These are phyloP conservation scores for Malurus splendens DNA, from an alignment of 2,797 vertebrate species.

Conservation along the genomic window DNA sequence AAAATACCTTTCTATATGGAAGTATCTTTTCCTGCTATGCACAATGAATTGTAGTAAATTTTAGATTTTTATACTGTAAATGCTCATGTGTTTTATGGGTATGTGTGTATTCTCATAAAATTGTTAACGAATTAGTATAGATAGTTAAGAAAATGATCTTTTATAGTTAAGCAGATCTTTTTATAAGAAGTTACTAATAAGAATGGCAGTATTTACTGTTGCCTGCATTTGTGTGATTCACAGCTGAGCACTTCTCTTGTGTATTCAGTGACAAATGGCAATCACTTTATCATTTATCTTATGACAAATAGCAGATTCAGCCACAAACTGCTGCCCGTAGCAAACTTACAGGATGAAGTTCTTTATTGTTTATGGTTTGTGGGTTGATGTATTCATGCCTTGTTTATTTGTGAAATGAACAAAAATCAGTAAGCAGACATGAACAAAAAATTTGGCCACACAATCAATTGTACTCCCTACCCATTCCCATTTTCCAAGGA, in stretches of 20 bases:
- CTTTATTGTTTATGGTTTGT: slow-evolving; percentile 87
- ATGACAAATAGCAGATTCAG: slow-evolving; percentile 85
- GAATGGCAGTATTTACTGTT: slow-evolving; percentile 70
- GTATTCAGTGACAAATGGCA: slow-evolving; percentile 83
- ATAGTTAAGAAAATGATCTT: slow-evolving; percentile 39
- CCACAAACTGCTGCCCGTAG: slow-evolving; percentile 83
- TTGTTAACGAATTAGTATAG: slow-evolving; percentile 45
- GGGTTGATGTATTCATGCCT: slow-evolving; percentile 87
- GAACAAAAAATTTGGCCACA: slow-evolving; percentile 76
- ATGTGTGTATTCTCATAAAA: slow-evolving; percentile 29
- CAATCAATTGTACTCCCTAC: slow-evolving; percentile 71
- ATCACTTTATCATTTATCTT: slow-evolving; percentile 86
- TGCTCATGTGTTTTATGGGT: slow-evolving; percentile 6
- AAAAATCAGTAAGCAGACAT: slow-evolving; percentile 82
- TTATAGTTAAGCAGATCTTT: slow-evolving; percentile 45
- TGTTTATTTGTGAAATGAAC: slow-evolving; percentile 86
- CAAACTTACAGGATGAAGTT: slow-evolving; percentile 87
- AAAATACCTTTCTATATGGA: slow-evolving; percentile 67
- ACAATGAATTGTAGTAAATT: slow-evolving; percentile 56
- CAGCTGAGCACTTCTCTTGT: slow-evolving; percentile 77
- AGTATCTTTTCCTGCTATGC: slow-evolving; percentile 54
- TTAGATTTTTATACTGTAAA: slow-evolving; percentile 36
- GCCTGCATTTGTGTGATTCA: slow-evolving; percentile 71
- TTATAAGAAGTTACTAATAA: slow-evolving; percentile 60
- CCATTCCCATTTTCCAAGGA: slow-evolving; percentile 69